Evolutionary conservation across 2,797 vertebrate species (phyloP).

Genomic region (Aeoliscus strigatus): DNA sequence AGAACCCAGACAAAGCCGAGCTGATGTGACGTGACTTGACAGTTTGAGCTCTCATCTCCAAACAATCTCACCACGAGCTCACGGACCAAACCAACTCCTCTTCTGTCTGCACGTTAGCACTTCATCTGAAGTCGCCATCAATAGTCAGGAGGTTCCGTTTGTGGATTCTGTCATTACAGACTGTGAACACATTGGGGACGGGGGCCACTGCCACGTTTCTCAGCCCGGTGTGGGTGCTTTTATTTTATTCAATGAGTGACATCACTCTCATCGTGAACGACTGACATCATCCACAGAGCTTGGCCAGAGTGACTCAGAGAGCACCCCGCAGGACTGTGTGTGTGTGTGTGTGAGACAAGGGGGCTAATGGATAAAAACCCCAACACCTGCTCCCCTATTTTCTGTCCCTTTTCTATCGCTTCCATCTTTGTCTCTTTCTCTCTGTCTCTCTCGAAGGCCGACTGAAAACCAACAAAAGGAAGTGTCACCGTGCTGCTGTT

Average conservation of each 20-base stretch:
- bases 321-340: conserved; percentile 29
- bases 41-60: conserved; percentile 44
- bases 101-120: conserved; percentile 18
- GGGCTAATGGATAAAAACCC: conserved; percentile 52
- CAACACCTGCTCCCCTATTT: conserved; percentile 60
- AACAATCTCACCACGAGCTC: conserved; percentile 38
- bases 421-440: too few species aligned
- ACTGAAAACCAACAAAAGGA: conserved; percentile 41
- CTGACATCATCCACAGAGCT: conserved; percentile 55
- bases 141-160: background rate
- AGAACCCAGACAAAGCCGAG: conserved; percentile 32
- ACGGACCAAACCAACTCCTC: conserved; percentile 22
- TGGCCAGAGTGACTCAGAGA: conserved; percentile 48
- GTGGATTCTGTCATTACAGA: too few species aligned
- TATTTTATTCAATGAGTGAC: conserved; percentile 50
- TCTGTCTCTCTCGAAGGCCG: conserved; percentile 29
- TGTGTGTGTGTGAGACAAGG: conserved; percentile 21
- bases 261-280: conserved; percentile 56
- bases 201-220: too few species aligned
- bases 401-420: too few species aligned
- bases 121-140: conserved; percentile 5
- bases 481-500: conserved; percentile 39
- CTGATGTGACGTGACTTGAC: conserved; percentile 50
- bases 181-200: too few species aligned
- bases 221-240: background rate